Conservation (phyloP, 64 coral and sea anemone species). For the Catalaphyllia jardinei region DNA sequence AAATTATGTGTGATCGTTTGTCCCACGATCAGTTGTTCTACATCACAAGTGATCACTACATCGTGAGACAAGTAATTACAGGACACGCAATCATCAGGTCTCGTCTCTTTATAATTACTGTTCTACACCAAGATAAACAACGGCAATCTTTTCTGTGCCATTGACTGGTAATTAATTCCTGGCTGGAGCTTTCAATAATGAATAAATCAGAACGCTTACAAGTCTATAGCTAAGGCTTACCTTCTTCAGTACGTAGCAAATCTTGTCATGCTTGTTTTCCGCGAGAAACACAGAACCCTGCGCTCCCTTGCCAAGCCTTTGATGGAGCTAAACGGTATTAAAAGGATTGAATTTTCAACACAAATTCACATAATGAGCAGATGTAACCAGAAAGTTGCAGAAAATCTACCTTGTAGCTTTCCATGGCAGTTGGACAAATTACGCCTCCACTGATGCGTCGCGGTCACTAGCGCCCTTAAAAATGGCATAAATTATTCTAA, state of each 20-base stretch:
- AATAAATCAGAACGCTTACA: not conserved
- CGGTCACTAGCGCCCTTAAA: conserved; percentile 21
- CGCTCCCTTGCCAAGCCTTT: conserved; percentile 96
- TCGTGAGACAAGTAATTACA: too few species aligned
- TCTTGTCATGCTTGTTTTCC: conserved; percentile 91
- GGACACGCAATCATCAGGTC: too few species aligned
- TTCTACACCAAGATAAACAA: too few species aligned
- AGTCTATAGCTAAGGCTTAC: conserved; percentile 18
- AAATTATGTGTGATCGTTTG: too few species aligned
- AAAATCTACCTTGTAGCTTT: conserved; percentile 31
- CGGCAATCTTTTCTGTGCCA: too few species aligned
- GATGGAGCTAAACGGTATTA: conserved; percentile 70
- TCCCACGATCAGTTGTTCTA: too few species aligned
- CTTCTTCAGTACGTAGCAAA: conserved; percentile 94
- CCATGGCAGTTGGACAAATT: not conserved
- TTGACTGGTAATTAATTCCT: too few species aligned
- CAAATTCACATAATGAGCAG: not conserved
- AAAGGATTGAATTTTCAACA: not conserved
- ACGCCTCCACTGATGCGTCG: not conserved
- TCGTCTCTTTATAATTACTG: too few species aligned
- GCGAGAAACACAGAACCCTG: conserved; percentile 94
- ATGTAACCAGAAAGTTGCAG: not conserved
- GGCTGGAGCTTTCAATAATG: not conserved
- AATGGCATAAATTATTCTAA: conserved; percentile 39
- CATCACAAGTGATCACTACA: too few species aligned